Conservation (phyloP, 2,113 vertebrate genomes). For the Hydropotes inermis region DNA sequence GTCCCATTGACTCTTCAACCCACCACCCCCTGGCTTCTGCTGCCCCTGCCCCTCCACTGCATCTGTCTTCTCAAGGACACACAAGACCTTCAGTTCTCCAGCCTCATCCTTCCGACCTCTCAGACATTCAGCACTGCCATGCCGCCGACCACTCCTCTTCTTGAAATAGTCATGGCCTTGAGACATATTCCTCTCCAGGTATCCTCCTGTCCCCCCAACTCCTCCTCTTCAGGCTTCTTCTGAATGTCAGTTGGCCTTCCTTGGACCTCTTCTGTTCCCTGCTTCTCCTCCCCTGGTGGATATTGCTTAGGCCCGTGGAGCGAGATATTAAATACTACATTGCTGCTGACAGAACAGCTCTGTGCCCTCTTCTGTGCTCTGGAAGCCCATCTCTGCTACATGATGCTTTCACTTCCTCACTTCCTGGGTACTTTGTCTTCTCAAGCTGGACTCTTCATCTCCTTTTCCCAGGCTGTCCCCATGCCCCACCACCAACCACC, state of each 20-base stretch:
- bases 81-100: not conserved
- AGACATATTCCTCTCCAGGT: not conserved
- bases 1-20: not conserved
- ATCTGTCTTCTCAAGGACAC: not conserved
- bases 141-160: not conserved
- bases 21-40: not conserved
- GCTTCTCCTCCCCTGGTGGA: not conserved
- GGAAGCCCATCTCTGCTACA: not conserved
- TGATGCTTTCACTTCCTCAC: not conserved
- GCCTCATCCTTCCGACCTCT: not conserved
- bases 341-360: not conserved
- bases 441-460: not conserved
- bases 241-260: not conserved
- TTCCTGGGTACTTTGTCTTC: not conserved
- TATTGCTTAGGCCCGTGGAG: not conserved
- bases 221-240: not conserved
- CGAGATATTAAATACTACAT: not conserved
- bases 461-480: not conserved
- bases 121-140: too few relatives aligned
- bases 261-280: not conserved
- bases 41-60: not conserved
- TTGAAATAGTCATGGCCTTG: not conserved
- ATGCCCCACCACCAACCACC: not conserved
- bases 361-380: not conserved
- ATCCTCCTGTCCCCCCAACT: not conserved